Evolutionary conservation across 2,888 invertebrate species (phyloP).

Genomic region (Calliphora vomitoria): DNA sequence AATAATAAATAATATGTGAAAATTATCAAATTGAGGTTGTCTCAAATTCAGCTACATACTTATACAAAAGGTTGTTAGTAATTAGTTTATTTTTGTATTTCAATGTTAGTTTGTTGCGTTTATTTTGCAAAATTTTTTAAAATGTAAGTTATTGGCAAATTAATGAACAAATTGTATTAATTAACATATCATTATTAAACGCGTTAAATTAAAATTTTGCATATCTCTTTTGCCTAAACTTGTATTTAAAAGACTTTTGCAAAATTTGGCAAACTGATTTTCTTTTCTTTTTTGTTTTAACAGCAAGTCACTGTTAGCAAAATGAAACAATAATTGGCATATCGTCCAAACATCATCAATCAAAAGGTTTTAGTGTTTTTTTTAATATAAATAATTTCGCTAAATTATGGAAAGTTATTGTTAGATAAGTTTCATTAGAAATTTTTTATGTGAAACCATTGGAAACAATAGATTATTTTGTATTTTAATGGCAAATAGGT

Average conservation of each 20-base stretch:
- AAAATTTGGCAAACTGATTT: neutral
- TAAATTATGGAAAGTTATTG: conserved; percentile 7
- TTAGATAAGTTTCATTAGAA: neutral
- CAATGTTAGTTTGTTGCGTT: no score
- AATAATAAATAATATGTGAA: no score
- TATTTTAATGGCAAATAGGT: neutral
- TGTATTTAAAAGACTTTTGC: neutral
- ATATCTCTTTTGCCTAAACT: neutral
- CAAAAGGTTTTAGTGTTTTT: conserved; percentile 5
- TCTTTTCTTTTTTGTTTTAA: neutral
- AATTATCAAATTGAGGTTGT: no score
- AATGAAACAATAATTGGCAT: neutral
- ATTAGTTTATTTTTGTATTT: no score
- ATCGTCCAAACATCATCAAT: conserved; percentile 4
- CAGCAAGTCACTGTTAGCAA: no score
- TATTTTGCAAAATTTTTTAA: no score
- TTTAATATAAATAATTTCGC: neutral
- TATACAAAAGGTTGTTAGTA: no score
- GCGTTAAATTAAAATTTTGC: neutral
- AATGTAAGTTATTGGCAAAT: no score
- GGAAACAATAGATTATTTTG: neutral
- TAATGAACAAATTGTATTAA: no score
- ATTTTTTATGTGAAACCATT: neutral
- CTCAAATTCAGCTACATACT: no score
- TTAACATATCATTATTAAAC: neutral